These are phyloP conservation scores for Dasyprocta punctata DNA, from an alignment of 2,113 vertebrate species.

Conservation along the genomic window DNA sequence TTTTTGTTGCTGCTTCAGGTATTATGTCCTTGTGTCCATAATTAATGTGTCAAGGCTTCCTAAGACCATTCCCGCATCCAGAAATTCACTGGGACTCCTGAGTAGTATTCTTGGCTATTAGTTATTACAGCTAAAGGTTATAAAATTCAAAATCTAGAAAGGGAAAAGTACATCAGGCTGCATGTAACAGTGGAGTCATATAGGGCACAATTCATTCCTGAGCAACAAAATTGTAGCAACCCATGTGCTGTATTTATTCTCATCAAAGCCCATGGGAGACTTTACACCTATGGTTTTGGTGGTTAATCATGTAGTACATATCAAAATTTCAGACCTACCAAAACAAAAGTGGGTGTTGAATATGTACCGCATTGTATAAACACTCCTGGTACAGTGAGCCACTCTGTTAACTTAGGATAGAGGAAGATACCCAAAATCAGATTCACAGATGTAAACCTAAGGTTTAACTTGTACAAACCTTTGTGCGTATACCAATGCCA, in stretches of 20 bases:
- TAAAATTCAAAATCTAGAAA: neutral
- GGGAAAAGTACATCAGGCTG: neutral
- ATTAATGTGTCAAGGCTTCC: neutral
- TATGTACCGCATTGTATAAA: neutral
- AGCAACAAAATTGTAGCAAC: neutral
- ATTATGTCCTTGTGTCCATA: neutral
- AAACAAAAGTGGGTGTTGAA: neutral
- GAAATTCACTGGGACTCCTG: neutral
- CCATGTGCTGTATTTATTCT: neutral
- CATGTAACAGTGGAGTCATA: neutral
- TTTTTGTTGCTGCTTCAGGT: neutral
- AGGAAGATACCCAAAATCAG: neutral
- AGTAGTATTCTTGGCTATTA: neutral
- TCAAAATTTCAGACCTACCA: neutral
- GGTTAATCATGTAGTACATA: neutral
- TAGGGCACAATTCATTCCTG: neutral
- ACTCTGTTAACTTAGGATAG: neutral
- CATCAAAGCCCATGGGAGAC: neutral
- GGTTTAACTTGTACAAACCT: neutral
- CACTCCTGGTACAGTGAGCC: neutral
- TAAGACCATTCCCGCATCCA: neutral
- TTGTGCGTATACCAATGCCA: neutral
- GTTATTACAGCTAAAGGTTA: neutral
- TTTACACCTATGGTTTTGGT: neutral
- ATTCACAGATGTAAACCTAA: neutral